Evolutionary conservation across 1,140 invertebrate species (phyloP), one percentile per base, ranked within the genome.

Genomic region (Euborellia annulipes): DNA sequence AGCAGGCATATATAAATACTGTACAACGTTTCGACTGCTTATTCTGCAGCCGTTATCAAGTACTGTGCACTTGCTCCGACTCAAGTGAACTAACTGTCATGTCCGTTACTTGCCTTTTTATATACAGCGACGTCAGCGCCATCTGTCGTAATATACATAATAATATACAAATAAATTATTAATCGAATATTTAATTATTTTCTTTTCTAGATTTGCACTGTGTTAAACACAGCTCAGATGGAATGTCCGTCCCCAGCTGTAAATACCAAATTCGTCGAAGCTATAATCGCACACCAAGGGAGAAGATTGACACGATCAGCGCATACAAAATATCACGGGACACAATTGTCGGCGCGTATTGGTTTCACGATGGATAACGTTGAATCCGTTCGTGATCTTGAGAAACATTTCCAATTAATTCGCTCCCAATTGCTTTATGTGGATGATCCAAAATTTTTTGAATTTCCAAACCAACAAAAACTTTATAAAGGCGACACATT

Each of bases 321-420:
- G 4, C 23, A 27, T 27, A 27, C 23, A 27, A 27, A 27, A 27
- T 27, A 27, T 11, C 23, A 27, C 11, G 23, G 23, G 4, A 27
- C 70, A 0, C 76, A 81, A 52, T 58, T 82, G 34, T 70, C 70
- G 34, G 63, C 82, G 46, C 77, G 75, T 62, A 77, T 95, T 46
- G 90, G 85, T 13, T 96, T 98, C 63, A 71, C 88, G 3, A 97
- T 98, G 93, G 94, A 98, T 56, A 85, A 87, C 62, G 93, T 97
- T 0, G 73, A 84, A 55, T 75, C 78, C 2, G 88, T 96, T 27
- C 70, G 78, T 46, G 85, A 96, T 62, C 68, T 96, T 38, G 82
- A 88, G 48, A 85, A 89, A 61, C 79, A 87, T 61, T 86, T 86
- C 56, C 79, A 82, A 47, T 78, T 74, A 51, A 67, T 91, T 4